Conservation (phyloP, 2,113 vertebrate species). For the Odontophorus gujanensis region DNA sequence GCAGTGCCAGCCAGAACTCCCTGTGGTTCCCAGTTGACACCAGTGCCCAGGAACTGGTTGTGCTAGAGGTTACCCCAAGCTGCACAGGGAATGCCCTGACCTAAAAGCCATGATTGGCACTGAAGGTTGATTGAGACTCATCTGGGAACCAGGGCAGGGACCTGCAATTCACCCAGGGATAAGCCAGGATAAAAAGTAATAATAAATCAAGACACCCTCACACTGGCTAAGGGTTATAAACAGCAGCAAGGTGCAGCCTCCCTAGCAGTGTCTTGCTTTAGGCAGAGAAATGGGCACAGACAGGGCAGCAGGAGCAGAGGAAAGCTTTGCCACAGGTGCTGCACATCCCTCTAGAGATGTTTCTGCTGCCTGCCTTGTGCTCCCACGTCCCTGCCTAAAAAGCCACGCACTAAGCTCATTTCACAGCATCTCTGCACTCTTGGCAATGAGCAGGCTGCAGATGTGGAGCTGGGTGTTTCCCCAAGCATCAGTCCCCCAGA, state of each 20-base stretch:
- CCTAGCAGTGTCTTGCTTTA: rapidly evolving
- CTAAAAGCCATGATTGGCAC: neutral
- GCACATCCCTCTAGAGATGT: neutral
- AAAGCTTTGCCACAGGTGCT: rapidly evolving
- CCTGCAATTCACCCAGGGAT: neutral
- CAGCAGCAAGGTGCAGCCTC: neutral
- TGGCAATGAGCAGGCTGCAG: neutral
- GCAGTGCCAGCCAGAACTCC: neutral
- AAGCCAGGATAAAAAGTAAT: neutral
- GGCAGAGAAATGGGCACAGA: neutral
- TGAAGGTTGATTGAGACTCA: rapidly evolving
- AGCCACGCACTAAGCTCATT: rapidly evolving
- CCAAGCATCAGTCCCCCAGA: neutral
- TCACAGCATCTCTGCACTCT: neutral
- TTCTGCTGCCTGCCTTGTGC: neutral
- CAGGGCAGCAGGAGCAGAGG: neutral
- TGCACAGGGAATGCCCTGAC: neutral
- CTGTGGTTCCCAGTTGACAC: constrained; percentile 35
- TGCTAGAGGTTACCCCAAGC: neutral
- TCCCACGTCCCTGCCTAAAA: neutral
- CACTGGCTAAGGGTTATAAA: neutral
- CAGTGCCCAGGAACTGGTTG: neutral
- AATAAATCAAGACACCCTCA: neutral
- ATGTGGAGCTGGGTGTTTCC: neutral
- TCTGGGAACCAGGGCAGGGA: neutral